Evolutionary conservation across 2,113 vertebrate species (phyloP).

Genomic region (Diphyllodes magnificus): DNA sequence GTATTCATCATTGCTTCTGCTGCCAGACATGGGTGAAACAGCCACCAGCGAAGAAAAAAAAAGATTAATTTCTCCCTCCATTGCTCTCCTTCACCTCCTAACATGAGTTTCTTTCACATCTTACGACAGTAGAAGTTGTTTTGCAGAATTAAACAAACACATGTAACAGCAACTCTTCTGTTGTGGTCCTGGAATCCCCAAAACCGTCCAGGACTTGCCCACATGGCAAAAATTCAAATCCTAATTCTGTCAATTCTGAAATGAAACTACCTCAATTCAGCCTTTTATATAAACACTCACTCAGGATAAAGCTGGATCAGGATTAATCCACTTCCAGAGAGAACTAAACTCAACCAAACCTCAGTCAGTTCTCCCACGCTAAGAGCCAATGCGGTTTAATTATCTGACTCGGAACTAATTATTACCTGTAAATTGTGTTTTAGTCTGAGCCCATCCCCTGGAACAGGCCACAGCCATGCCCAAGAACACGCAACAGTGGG

Average conservation of each 20-base stretch:
- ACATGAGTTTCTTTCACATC: not conserved
- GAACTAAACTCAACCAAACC: not conserved
- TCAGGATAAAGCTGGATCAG: not conserved
- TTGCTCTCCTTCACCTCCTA: not conserved
- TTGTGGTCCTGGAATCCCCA: not conserved
- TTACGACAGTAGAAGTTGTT: not conserved
- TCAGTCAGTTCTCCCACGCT: not conserved
- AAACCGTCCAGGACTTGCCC: not conserved
- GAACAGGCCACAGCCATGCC: not conserved
- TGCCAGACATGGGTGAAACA: not conserved
- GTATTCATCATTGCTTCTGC: not conserved
- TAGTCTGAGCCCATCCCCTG: not conserved
- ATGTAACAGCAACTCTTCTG: not conserved
- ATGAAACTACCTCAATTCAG: not conserved
- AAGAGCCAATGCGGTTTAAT: rapidly evolving
- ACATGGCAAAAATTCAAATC: not conserved
- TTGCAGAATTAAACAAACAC: not conserved
- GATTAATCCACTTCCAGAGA: not conserved
- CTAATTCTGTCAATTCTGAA: not conserved
- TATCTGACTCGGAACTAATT: not conserved
- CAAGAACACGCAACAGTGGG: not conserved
- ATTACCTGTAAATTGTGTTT: not conserved
- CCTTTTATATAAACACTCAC: rapidly evolving
- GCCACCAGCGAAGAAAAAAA: not conserved
- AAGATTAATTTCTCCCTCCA: not conserved